Evolutionary conservation across 2,888 invertebrate genomes (phyloP).

Genomic region (Agrotis segetum): DNA sequence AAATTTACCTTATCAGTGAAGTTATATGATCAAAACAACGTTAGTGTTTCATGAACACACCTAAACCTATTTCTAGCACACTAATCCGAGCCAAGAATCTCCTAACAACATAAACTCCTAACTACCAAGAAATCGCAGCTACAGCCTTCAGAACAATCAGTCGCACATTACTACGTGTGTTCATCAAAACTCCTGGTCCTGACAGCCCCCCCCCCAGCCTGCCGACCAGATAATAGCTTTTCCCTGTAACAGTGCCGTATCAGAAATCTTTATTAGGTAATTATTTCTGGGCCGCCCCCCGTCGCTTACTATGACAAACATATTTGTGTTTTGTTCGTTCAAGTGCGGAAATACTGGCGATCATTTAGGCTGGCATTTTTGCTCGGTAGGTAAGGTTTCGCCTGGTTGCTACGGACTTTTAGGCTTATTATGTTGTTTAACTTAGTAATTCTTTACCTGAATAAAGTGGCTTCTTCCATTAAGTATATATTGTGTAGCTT

Average conservation of each 20-base stretch:
- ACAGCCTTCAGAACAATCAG: slow-evolving; percentile 54
- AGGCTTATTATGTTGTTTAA: background rate
- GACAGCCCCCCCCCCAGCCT: slow-evolving; percentile 50
- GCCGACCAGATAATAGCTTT: slow-evolving; percentile 72
- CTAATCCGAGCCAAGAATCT: background rate
- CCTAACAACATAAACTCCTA: slow-evolving; percentile 41
- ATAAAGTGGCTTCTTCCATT: background rate
- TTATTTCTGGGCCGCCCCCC: slow-evolving; percentile 70
- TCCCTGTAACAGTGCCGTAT: slow-evolving; percentile 71
- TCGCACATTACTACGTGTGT: slow-evolving; percentile 62
- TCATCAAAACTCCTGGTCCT: slow-evolving; percentile 63
- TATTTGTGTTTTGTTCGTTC: slow-evolving; percentile 68
- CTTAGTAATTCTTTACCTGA: background rate
- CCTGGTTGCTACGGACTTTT: background rate
- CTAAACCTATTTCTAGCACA: background rate
- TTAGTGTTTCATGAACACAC: background rate
- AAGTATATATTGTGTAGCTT: too few species aligned
- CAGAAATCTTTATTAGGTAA: slow-evolving; percentile 77
- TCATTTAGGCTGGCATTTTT: slow-evolving; percentile 32
- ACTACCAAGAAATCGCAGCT: slow-evolving; percentile 43
- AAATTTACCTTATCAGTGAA: too few species aligned
- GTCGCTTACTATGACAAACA: slow-evolving; percentile 72
- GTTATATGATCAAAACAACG: background rate
- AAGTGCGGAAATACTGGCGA: slow-evolving; percentile 52
- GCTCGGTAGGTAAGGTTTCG: slow-evolving; percentile 30